Evolutionary conservation across 2,113 vertebrate species (phyloP).

Genomic region (Dinomys branickii): DNA sequence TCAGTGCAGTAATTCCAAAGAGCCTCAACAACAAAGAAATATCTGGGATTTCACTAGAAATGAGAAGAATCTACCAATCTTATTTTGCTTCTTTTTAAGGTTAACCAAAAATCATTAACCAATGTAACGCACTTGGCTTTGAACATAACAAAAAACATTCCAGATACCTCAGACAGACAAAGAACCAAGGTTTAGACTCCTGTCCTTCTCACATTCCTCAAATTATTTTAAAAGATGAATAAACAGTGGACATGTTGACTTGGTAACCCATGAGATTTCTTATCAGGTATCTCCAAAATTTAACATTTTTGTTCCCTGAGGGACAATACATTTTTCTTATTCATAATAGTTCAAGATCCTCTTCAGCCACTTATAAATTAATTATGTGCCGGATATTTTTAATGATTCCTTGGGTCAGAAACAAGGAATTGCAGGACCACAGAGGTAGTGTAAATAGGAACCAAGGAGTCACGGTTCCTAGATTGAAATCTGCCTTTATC

Average conservation of each 20-base stretch:
- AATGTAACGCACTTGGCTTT: constrained; percentile 61
- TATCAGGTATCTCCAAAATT: constrained; percentile 36
- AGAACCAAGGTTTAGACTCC: constrained; percentile 46
- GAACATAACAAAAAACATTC: constrained; percentile 66
- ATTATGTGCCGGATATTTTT: neutral
- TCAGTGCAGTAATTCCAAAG: constrained; percentile 37
- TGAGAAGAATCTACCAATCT: constrained; percentile 40
- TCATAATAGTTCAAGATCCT: neutral
- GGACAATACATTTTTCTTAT: neutral
- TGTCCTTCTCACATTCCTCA: constrained; percentile 42
- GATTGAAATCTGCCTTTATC: neutral
- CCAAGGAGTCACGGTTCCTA: neutral
- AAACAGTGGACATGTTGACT: neutral
- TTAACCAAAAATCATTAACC: constrained; percentile 57
- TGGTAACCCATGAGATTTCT: constrained; percentile 41
- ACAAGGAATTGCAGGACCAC: neutral
- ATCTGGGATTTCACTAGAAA: constrained; percentile 65
- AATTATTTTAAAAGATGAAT: constrained; percentile 63
- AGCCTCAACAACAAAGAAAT: constrained; percentile 66
- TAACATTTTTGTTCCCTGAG: neutral
- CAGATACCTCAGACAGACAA: constrained; percentile 33
- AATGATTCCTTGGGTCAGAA: neutral
- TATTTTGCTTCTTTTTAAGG: constrained; percentile 45
- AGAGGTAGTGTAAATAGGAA: neutral
- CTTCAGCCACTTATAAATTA: neutral